Percentiles rank a stretch among this genome's conserved stretches.
Conservation (phyloP, 2,797 vertebrate species). For the Melanotaenia trifasciata region DNA sequence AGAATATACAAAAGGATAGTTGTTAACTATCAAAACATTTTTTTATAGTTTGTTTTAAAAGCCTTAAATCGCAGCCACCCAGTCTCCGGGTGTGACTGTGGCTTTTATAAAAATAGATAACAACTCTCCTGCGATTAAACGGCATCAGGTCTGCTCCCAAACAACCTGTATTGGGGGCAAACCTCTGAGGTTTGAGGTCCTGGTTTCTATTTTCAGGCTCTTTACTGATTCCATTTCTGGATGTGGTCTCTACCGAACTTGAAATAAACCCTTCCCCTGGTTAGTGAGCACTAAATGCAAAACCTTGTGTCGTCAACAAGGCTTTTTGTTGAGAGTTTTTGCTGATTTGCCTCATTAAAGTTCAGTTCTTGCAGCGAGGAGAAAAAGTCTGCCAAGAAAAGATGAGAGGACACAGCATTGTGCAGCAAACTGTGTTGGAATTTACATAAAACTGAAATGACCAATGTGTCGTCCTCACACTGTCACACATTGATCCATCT, state of each 20-base stretch:
- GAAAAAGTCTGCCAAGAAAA: slow-evolving; percentile 36
- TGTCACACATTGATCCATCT: slow-evolving; percentile 20
- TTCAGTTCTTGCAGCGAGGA: slow-evolving; percentile 55
- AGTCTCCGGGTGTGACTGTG: slow-evolving; percentile 31
- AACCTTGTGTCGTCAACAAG: slow-evolving; percentile 70
- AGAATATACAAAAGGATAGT: neutral
- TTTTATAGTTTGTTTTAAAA: slow-evolving; percentile 18
- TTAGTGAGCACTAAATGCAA: slow-evolving; percentile 60
- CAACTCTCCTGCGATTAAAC: slow-evolving; percentile 26
- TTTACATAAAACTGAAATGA: slow-evolving; percentile 20
- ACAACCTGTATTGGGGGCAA: slow-evolving; percentile 45
- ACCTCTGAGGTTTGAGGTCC: slow-evolving; percentile 24
- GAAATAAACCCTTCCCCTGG: slow-evolving; percentile 47
- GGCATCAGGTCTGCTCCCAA: slow-evolving; percentile 46
- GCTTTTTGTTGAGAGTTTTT: slow-evolving; percentile 69
- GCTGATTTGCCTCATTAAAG: slow-evolving; percentile 71
- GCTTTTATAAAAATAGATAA: slow-evolving; percentile 37
- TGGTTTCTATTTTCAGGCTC: slow-evolving; percentile 52
- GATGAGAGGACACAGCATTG: slow-evolving; percentile 12
- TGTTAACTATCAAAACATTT: neutral
- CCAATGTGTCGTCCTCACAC: slow-evolving; percentile 14
- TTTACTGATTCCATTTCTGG: slow-evolving; percentile 42
- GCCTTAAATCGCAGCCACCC: slow-evolving; percentile 28
- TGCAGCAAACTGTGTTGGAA: slow-evolving; percentile 23
- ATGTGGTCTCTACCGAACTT: slow-evolving; percentile 54